Base-by-base conservation (phyloP, 2,888 invertebrate genomes). In the Amblyteles armatorius region DNA sequence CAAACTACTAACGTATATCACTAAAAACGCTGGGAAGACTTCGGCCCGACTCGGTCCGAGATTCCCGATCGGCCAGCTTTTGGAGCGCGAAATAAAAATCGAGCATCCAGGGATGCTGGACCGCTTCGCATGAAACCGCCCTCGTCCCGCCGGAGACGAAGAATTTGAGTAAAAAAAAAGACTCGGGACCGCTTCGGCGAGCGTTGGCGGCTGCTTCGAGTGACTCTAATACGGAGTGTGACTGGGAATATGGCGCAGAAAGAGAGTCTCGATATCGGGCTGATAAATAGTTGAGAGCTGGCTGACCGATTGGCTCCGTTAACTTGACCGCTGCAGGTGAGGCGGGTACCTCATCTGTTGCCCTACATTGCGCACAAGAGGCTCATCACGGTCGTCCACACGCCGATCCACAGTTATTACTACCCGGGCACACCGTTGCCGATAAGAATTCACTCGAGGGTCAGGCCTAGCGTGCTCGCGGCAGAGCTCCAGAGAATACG, bases 321-420 rank as follows among this genome's bases (percentile, higher is more conserved):
- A 50, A 26, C 36, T 85, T 85, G 85, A 82, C 74, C 60, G 88
- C 89, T 87, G 83, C 88, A 93, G 93, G 91, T 93, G 90, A 92
- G 91, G 88, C 86, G 86, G 84, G 81, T 88, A 85, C 87, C 88
- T 74, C 94, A 94, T 91, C 91, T 92, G 79, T 90, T 94, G 91
- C 94, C 94, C 81, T 94, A 94, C 90, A 89, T 93, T 90, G 94
- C 94, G 67, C 94, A 94, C 93, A 94, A 94, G 93, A 92, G 92
- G 91, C 92, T 94, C 89, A 93, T 93, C 88, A 91, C 91, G 72
- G 87, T 93, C 83, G 88, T 92, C 88, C 93, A 93, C 88, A 89
- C 93, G 87, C 94, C 94, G 84, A 82, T 91, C 88, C 93, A 91
- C 88, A 90, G 89, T 87, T 89, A 91, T 88, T 93, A 94, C 90